A percentile compares a stretch with the other conserved stretches of the same genome.
These are phyloP conservation scores for Strigamia maritima DNA, from an alignment of 2,888 invertebrate genomes.

Conservation along the genomic window DNA sequence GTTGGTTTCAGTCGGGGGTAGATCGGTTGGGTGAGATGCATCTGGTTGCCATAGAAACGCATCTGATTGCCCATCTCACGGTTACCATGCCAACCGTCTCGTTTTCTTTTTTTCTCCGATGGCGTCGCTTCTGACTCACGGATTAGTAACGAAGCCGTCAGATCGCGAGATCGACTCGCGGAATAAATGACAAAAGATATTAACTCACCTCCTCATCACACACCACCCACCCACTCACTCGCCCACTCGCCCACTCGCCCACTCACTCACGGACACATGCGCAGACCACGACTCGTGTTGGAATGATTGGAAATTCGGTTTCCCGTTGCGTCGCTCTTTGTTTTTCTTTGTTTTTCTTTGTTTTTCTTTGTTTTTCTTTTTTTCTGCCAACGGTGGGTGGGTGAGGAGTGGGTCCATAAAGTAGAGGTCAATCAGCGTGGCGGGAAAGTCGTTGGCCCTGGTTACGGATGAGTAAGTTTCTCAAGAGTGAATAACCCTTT, in stretches of 20 bases:
- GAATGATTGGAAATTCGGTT: too few relatives aligned
- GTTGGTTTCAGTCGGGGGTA: too few relatives aligned
- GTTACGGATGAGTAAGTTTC: neutral
- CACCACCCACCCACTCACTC: neutral
- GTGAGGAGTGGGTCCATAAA: neutral
- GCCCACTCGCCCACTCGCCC: neutral
- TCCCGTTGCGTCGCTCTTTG: too few relatives aligned
- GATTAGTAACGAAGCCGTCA: slow-evolving; percentile 29
- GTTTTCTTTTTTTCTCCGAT: neutral
- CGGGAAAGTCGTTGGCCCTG: neutral
- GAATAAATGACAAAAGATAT: slow-evolving; percentile 32
- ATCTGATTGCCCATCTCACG: neutral
- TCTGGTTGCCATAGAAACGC: slow-evolving; percentile 18
- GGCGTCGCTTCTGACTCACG: slow-evolving; percentile 18
- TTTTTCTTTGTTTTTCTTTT: too few relatives aligned
- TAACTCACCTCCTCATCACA: slow-evolving; percentile 22
- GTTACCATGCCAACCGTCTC: slow-evolving; percentile 15
- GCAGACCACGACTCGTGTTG: too few relatives aligned
- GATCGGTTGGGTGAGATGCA: neutral
- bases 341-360: neutral
- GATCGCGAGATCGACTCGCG: slow-evolving; percentile 12
- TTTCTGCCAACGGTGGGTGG: neutral
- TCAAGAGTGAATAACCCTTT: neutral
- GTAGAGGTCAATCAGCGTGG: neutral
- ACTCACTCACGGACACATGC: neutral